Percentiles rank a stretch among this genome's conserved stretches.
Conservation (phyloP, 2,888 invertebrate genomes). For the Buathra laborator region DNA sequence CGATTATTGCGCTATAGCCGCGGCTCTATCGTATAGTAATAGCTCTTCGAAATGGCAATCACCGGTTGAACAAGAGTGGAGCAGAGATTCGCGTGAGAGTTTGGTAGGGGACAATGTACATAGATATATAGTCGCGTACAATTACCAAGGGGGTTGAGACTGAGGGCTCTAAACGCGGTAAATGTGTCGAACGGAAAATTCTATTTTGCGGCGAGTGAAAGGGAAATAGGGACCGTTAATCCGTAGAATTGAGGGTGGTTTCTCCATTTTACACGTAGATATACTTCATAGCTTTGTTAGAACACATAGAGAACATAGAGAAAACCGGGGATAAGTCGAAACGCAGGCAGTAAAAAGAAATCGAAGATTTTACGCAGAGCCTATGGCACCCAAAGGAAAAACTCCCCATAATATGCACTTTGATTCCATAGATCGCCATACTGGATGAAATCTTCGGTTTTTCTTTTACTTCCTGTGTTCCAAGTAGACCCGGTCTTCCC, state of each 20-base stretch:
- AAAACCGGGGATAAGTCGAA: no score
- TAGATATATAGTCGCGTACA: conserved; percentile 2
- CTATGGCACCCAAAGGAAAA: no score
- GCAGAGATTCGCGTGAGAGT: conserved; percentile 17
- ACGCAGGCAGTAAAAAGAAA: no score
- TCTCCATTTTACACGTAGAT: neutral
- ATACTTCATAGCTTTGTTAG: neutral
- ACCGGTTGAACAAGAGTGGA: conserved; percentile 49
- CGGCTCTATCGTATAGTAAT: conserved; percentile 32
- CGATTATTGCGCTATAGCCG: conserved; percentile 52
- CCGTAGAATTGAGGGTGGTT: conserved; percentile 60
- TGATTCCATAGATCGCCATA: no score
- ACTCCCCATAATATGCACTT: no score
- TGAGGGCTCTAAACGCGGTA: neutral
- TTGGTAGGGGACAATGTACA: neutral
- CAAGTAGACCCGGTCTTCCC: no score
- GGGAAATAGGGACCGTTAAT: conserved; percentile 69
- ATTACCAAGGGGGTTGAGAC: conserved; percentile 10
- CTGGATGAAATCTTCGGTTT: no score
- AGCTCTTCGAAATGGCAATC: conserved; percentile 65
- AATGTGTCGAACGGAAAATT: conserved; percentile 33
- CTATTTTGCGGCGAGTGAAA: conserved; percentile 41
- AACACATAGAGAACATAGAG: neutral
- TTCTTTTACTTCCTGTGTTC: no score
- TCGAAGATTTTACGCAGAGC: no score